Evolutionary conservation across 2,888 invertebrate species (phyloP), one percentile per base, ranked within the genome.

Genomic region (Muscina levida): DNA sequence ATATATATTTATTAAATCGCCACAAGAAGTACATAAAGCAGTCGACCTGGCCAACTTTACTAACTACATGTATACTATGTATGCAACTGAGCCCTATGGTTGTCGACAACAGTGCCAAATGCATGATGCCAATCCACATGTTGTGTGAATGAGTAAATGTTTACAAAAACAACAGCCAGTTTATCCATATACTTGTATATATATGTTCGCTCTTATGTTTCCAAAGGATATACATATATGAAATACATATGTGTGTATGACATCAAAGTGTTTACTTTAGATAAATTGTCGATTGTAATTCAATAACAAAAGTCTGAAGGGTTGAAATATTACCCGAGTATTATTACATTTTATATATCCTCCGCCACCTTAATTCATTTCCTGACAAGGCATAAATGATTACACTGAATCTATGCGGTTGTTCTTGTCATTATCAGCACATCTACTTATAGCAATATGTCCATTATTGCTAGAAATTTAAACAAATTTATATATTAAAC

Each of bases 251-350:
- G 19, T 65, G 31, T 26, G 37, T 26, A 22, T 6, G 31, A 22
- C 48, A 78, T 65, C 51, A 70, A 78, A 66, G 2, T 71, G 10
- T 74, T 74, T 42, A 51, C 70, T 51, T 78, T 57, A 73, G 53
- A 73, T 73, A 65, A 77, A 72, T 77, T 59, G 53, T 68, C 17
- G 53, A 68, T 68, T 77, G 31, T n/a, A 39, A 44, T 62, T 62
- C 26, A 68, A 53, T 68, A n/a, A 24, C 22, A 4, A 59, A 72
- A 19, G 24, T 5, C 53, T 53, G 24, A 53, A 53, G 57, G 62
- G 2, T 72, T 53, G 15, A 22, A 53, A 10, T 53, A 22, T 53
- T 19, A 11, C 13, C 57, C 6, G 51, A 0, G 31, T 26, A 37
- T 44, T 62, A 31, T 26, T 37, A 67, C 67, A 53, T 72, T 53